A percentile compares a stretch with the other conserved stretches of the same genome.
Evolutionary conservation across 2,888 invertebrate genomes (phyloP).

Genomic region (Rhopalosiphum nymphaeae): DNA sequence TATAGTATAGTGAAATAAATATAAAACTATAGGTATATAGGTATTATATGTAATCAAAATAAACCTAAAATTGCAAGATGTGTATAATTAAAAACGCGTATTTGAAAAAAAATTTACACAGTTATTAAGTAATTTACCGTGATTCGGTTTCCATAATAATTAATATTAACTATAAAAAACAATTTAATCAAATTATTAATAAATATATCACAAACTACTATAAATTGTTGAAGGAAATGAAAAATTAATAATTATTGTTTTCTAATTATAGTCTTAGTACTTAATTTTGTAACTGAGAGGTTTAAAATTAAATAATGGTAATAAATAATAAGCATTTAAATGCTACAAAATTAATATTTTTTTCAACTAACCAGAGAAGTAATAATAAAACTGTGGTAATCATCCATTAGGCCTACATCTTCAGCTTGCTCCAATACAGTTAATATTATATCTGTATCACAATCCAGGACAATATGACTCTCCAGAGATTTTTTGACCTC

Average conservation of each 20-base stretch:
- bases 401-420: slow-evolving; percentile 88
- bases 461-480: slow-evolving; percentile 81
- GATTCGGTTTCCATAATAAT: no score
- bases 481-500: slow-evolving; percentile 79
- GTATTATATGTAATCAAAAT: neutral
- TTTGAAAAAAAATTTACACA: neutral
- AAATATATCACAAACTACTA: neutral
- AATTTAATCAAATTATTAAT: neutral
- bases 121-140: neutral
- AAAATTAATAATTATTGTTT: neutral
- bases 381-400: slow-evolving; percentile 82
- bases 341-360: neutral
- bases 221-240: neutral
- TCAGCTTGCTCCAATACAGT: slow-evolving; percentile 81
- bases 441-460: slow-evolving; percentile 76
- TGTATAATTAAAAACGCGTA: neutral
- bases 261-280: neutral
- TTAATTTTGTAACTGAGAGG: neutral
- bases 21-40: neutral
- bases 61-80: neutral
- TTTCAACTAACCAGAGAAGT: slow-evolving; percentile 76
- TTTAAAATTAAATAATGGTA: neutral
- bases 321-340: neutral
- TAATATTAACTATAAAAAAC: neutral
- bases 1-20: neutral